A percentile compares a stretch with the other conserved stretches of the same genome.
Evolutionary conservation across 1,140 invertebrate genomes (phyloP).

Genomic region (Cherax quadricarinatus): DNA sequence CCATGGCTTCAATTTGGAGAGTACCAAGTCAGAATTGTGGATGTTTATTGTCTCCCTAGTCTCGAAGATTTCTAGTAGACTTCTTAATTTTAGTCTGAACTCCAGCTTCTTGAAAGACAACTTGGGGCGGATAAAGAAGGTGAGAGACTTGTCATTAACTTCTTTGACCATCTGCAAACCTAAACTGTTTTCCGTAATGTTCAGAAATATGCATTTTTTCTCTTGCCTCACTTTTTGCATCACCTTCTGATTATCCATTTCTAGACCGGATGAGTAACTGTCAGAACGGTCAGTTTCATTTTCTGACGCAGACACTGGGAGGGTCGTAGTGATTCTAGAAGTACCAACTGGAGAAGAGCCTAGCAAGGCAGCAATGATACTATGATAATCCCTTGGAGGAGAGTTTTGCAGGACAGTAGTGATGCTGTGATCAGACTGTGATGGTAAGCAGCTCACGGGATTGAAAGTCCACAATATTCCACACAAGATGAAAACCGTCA

Average conservation of each 20-base stretch:
- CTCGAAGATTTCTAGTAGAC: background rate
- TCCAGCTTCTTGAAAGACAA: conserved; percentile 6
- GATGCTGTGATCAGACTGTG: background rate
- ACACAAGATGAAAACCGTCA: background rate
- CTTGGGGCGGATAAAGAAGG: conserved; percentile 22
- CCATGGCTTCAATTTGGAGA: background rate
- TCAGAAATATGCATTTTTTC: background rate
- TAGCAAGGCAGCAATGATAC: too few relatives aligned
- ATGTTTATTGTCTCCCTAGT: background rate
- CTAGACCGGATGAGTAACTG: background rate
- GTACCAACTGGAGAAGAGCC: too few relatives aligned
- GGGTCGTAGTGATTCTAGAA: background rate
- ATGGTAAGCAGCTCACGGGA: background rate
- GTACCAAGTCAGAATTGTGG: background rate
- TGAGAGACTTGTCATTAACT: background rate
- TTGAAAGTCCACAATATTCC: background rate
- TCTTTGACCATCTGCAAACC: background rate
- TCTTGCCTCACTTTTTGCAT: background rate
- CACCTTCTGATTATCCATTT: background rate
- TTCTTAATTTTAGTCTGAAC: conserved; percentile 20
- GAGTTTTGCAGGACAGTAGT: background rate
- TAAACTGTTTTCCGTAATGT: background rate
- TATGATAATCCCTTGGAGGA: too few relatives aligned
- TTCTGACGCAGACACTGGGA: background rate
- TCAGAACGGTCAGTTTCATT: background rate